phyloP scores from a whole-genome alignment of 2,888 invertebrate genomes.

The Gryllus longicercus region DNA sequence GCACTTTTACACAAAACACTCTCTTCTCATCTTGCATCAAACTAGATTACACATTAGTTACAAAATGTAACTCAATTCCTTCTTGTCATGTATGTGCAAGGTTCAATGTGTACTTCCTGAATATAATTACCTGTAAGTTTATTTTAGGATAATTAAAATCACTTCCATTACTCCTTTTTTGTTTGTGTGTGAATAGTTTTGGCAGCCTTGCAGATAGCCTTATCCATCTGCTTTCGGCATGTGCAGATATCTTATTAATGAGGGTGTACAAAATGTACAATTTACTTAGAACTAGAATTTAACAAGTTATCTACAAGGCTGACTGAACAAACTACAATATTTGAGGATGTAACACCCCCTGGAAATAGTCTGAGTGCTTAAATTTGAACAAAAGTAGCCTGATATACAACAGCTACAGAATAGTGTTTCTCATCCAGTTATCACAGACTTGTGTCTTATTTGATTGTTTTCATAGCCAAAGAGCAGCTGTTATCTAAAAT shows the following conservation, averaged over 20 bases:
- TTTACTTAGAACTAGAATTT: neutral
- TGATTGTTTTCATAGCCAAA: conserved; percentile 11
- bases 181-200: neutral
- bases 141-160: conserved; percentile 17
- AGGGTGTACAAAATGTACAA: neutral
- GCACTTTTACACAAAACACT: conserved; percentile 11
- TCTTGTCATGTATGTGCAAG: neutral
- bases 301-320: conserved; percentile 17
- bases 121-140: conserved; percentile 3
- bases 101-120: neutral
- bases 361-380: neutral
- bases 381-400: conserved; percentile 17
- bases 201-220: neutral
- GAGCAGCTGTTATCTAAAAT: neutral
- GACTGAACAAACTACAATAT: neutral
- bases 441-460: conserved; percentile 17
- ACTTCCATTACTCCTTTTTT: neutral
- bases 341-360: neutral
- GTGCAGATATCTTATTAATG: neutral
- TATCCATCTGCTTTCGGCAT: neutral
- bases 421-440: conserved; percentile 10
- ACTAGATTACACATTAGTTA: neutral
- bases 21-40: neutral
- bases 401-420: neutral
- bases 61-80: conserved; percentile 17